Evolutionary conservation across 1,140 invertebrate genomes (phyloP), one percentile per base, ranked within the genome.

Genomic region (Drosophila nebulosa): DNA sequence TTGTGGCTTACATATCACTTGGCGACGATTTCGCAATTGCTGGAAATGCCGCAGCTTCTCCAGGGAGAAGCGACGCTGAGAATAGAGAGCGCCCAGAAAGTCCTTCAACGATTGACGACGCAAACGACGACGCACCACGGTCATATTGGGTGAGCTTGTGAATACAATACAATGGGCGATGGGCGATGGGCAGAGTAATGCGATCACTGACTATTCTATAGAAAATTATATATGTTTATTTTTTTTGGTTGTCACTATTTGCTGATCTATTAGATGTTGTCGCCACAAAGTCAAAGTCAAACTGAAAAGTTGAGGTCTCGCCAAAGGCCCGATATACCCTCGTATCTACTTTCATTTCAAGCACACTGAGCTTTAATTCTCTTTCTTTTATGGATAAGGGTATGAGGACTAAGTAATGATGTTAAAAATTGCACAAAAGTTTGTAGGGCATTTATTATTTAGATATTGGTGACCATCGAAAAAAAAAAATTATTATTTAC

Each of bases 91-190:
- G 6, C 68, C 77, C n/a, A 84, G 58, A 69, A 85, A 79, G 52
- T 85, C 69, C 60, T 83, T 85, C 12, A 85, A 57, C 39, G 81
- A 83, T 57, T 77, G 69, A 46, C 79, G 76, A 30, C 81, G 73
- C 55, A 85, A 46, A 50, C 77, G 81, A 46, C 73, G 76, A 56
- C 76, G 73, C 30, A 85, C 64, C 50, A 78, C 67, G 16, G 81
- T 72, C 81, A 85, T 84, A n/a, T 16, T 64, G 21, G 46, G 9
- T 18, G n/a, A n/a, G 26, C 5, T 10, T 27, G 50, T 51, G 24
- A 46, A 46, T 21, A 46, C 39, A 46, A 46, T 46, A 55, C 4
- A 26, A 18, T 55, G 14, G 2, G 16, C 39, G 52, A 18, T 55
- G 14, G 2, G 16, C 39, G 50, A 55, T 55, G 52, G 27, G 52